Conservation (phyloP, 2,888 invertebrate genomes). For the Ariolimax columbianus region DNA sequence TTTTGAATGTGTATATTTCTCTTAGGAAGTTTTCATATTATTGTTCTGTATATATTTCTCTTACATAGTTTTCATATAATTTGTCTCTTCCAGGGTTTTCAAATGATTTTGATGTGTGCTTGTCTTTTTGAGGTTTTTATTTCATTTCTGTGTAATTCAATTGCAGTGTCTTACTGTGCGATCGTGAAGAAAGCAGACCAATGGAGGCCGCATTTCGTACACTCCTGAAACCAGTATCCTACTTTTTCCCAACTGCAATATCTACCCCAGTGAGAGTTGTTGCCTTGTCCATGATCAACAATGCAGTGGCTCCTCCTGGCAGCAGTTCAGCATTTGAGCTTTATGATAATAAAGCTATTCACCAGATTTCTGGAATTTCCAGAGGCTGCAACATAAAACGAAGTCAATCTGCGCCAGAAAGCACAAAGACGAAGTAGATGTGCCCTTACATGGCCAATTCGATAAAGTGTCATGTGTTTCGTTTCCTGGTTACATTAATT, state of each 20-base stretch:
- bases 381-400: slow-evolving; percentile 37
- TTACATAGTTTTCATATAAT: too few species aligned
- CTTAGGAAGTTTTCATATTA: too few species aligned
- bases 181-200: slow-evolving; percentile 72
- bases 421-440: slow-evolving; percentile 35
- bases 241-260: slow-evolving; percentile 73
- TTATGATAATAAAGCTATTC: slow-evolving; percentile 75
- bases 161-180: slow-evolving; percentile 73
- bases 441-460: neutral
- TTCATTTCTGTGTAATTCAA: neutral
- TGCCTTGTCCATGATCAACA: slow-evolving; percentile 75
- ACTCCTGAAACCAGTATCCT: slow-evolving; percentile 72
- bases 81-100: too few species aligned
- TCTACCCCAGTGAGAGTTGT: slow-evolving; percentile 73
- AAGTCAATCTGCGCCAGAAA: slow-evolving; percentile 48
- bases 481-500: neutral
- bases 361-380: slow-evolving; percentile 65
- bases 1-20: too few species aligned
- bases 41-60: too few species aligned
- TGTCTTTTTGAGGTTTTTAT: too few species aligned
- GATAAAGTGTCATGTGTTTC: neutral
- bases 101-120: too few species aligned
- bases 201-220: slow-evolving; percentile 67
- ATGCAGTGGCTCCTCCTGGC: slow-evolving; percentile 60
- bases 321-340: slow-evolving; percentile 61